Base-by-base conservation (phyloP, 1,140 invertebrate species). In the Brachionus manjavacas region DNA sequence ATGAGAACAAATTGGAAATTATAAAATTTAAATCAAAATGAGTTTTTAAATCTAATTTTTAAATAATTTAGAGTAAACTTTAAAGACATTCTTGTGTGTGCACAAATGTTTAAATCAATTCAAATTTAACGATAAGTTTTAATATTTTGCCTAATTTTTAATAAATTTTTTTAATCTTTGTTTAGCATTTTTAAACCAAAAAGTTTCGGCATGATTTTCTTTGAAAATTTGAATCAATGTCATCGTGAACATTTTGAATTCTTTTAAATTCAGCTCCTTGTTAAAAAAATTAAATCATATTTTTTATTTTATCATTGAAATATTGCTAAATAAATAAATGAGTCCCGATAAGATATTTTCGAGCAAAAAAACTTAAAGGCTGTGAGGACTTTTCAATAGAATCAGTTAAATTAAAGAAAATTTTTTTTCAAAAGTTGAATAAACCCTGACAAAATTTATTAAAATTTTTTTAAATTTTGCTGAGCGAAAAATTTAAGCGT, bases 1-100 rank as follows among this genome's bases (percentile, higher is more conserved):
- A 89, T 89, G 88, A 87, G 87, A 76, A 88, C 86, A 66, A 87
- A 88, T 25, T 89, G 86, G 84, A 88, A 88, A 84, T 70, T 89
- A 12, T 85, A 87, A 52, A 78, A 25, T 12, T 39, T 46, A 11
- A 9, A 7, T 55, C 12, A 55, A 20, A 43, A n/a, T 31, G 3
- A n/a, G 16, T 20, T 52, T 60, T 80, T 16, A 52, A 55, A 60
- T 80, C 52, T 64, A 16, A 28, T 81, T 35, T 25, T 60, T 81
- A 39, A 39, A 35, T 20, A 6, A 39, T 41, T 41, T 72, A 46
- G 43, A 46, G 43, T 55, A 55, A 16, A 55, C 23, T 20, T 55
- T 49, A n/a, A 49, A 46, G 23, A 55, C 52, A 60, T 60, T 60
- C 0, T 60, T 25, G 52, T 8, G 52, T 60, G 52, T 20, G 20